Evolutionary conservation across 2,797 vertebrate genomes (phyloP).

Genomic region (Etheostoma perlongum): DNA sequence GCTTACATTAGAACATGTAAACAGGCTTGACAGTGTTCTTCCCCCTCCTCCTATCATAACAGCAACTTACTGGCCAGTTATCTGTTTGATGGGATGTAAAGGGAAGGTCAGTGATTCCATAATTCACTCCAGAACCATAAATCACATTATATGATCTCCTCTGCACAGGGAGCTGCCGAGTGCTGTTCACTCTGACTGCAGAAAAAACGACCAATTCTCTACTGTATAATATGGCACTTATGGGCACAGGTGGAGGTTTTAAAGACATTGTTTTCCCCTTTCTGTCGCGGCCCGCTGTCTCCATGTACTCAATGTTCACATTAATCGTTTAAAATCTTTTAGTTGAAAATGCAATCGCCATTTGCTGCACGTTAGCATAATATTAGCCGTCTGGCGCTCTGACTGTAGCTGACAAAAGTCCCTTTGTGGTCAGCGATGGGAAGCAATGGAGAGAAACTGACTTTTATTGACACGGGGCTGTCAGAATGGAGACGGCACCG

Average conservation of each 20-base stretch:
- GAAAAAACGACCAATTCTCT: conserved; percentile 46
- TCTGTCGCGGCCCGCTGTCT: background rate
- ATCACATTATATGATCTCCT: conserved; percentile 80
- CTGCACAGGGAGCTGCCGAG: conserved; percentile 23
- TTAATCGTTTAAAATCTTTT: conserved; percentile 40
- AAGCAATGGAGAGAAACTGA: conserved; percentile 79
- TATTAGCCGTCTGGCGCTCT: conserved; percentile 41
- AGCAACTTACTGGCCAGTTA: conserved; percentile 80
- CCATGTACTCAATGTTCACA: conserved; percentile 3
- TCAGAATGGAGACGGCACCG: conserved; percentile 78
- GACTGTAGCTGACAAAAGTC: conserved; percentile 66
- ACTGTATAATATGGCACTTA: conserved; percentile 56
- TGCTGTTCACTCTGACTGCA: conserved; percentile 52
- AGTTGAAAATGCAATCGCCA: conserved; percentile 18
- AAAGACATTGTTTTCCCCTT: conserved; percentile 51
- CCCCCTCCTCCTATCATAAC: conserved; percentile 72
- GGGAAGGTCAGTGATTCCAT: conserved; percentile 84
- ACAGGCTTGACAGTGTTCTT: conserved; percentile 54
- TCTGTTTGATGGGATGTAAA: conserved; percentile 83
- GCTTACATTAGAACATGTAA: conserved; percentile 66
- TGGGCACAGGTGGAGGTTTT: conserved; percentile 52
- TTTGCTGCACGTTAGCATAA: conserved; percentile 57
- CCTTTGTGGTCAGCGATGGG: conserved; percentile 73
- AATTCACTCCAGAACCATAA: conserved; percentile 80
- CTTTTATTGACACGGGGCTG: conserved; percentile 83